Evolutionary conservation across 2,797 vertebrate genomes (phyloP).

Genomic region (Megalops cyprinoides): DNA sequence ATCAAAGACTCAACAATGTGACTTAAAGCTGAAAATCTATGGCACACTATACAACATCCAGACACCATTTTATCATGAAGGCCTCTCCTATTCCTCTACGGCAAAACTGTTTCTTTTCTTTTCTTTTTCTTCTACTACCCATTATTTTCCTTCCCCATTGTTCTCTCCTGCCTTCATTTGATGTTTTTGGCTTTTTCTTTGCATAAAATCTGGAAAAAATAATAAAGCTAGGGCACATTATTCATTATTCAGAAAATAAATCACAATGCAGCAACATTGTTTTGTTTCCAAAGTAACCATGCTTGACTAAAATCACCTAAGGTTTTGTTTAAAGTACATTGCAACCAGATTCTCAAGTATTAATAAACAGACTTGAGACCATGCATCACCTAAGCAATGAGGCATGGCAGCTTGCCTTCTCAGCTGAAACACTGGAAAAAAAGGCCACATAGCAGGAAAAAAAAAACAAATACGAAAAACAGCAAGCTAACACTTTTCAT

Average conservation of each 20-base stretch:
- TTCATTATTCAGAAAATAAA: constrained; percentile 14
- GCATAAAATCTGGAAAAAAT: background rate
- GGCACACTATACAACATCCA: background rate
- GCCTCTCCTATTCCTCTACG: background rate
- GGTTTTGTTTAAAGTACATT: constrained; percentile 55
- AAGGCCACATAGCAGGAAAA: background rate
- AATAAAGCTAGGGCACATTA: background rate
- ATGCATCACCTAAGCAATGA: background rate
- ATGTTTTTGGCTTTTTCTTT: background rate
- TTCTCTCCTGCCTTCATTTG: background rate
- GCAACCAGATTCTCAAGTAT: constrained; percentile 50
- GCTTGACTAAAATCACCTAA: constrained; percentile 52
- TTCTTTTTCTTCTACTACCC: background rate
- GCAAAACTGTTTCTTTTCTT: background rate
- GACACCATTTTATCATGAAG: background rate
- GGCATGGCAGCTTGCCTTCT: background rate
- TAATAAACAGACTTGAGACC: constrained; percentile 54
- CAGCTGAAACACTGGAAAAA: background rate
- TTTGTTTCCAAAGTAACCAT: constrained; percentile 60
- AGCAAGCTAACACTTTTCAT: constrained; percentile 14
- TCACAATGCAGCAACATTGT: constrained; percentile 37
- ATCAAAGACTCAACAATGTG: background rate
- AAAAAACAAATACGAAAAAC: constrained; percentile 33
- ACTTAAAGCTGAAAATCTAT: background rate
- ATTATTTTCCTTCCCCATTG: background rate